A percentile compares a stretch with the other conserved stretches of the same genome.
Evolutionary conservation across 1,140 invertebrate genomes (phyloP).

Genomic region (Sitodiplosis mosellana): DNA sequence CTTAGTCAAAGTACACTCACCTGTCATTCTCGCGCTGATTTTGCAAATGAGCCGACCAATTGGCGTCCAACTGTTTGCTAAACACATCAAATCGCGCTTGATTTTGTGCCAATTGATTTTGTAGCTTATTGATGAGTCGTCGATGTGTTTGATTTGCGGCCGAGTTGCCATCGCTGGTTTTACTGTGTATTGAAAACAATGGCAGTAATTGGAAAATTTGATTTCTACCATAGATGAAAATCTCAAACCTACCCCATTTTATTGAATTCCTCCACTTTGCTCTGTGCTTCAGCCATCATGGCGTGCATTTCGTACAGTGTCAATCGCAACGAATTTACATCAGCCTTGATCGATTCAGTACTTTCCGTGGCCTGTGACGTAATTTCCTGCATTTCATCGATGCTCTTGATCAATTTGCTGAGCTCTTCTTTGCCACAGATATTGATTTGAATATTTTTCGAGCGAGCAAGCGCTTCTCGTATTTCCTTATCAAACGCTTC

Average conservation of each 20-base stretch:
- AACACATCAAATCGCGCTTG: slow-evolving; percentile 38
- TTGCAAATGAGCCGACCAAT: slow-evolving; percentile 37
- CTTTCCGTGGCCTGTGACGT: slow-evolving; percentile 29
- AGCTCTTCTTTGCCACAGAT: slow-evolving; percentile 32
- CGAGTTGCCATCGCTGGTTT: not conserved
- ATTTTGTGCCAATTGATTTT: slow-evolving; percentile 36
- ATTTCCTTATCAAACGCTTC: slow-evolving; percentile 41
- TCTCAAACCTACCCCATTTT: slow-evolving; percentile 22
- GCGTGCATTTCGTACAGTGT: slow-evolving; percentile 38
- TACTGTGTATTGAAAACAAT: not conserved
- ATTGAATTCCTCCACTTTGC: slow-evolving; percentile 30
- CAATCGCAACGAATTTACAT: slow-evolving; percentile 30
- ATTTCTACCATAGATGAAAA: not conserved
- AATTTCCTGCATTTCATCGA: slow-evolving; percentile 31
- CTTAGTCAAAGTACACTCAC: not conserved
- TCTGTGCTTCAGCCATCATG: slow-evolving; percentile 39
- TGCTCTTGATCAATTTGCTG: slow-evolving; percentile 24
- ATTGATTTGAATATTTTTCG: slow-evolving; percentile 21
- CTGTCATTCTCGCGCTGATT: slow-evolving; percentile 26
- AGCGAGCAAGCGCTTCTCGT: slow-evolving; percentile 31
- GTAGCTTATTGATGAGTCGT: slow-evolving; percentile 33
- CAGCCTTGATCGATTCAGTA: slow-evolving; percentile 16
- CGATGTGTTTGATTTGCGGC: slow-evolving; percentile 28
- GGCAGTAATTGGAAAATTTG: not conserved
- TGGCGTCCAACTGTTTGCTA: slow-evolving; percentile 34